A percentile compares a stretch with the other conserved stretches of the same genome.
Evolutionary conservation across 2,113 vertebrate genomes (phyloP).

Genomic region (Aspiorhynchus laticeps): DNA sequence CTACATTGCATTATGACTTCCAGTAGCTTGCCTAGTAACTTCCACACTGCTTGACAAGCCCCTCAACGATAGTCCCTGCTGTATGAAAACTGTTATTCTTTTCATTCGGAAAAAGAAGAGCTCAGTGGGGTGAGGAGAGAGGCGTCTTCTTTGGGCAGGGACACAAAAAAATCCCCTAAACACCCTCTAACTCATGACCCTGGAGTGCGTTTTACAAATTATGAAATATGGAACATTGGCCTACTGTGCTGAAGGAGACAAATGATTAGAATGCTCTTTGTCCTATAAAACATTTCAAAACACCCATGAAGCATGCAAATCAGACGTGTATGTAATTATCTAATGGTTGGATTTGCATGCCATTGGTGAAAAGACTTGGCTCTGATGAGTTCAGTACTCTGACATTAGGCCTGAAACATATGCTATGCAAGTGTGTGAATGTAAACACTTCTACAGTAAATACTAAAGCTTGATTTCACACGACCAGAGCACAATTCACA

Average conservation of each 20-base stretch:
- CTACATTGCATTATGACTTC: neutral
- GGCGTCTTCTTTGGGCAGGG: neutral
- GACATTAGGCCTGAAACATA: neutral
- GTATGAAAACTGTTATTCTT: neutral
- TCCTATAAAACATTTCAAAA: conserved; percentile 11
- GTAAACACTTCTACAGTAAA: neutral
- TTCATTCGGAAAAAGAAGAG: neutral
- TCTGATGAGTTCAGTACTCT: neutral
- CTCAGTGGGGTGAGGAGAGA: neutral
- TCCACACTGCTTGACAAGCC: neutral
- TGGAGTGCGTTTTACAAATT: neutral
- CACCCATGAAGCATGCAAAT: neutral
- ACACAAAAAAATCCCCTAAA: neutral
- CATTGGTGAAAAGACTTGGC: neutral
- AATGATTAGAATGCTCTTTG: conserved; percentile 11
- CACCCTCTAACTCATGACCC: conserved; percentile 20
- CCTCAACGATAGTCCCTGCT: neutral
- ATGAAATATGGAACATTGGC: conserved; percentile 7
- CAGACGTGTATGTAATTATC: neutral
- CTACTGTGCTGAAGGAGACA: conserved; percentile 28
- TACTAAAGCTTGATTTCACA: neutral
- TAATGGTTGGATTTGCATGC: conserved; percentile 17
- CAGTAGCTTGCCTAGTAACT: neutral
- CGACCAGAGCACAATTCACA: neutral
- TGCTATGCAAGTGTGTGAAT: neutral